A percentile compares a stretch with the other conserved stretches of the same genome.
phyloP scores from a whole-genome alignment of 2,113 vertebrate genomes.

The Macaca mulatta region DNA sequence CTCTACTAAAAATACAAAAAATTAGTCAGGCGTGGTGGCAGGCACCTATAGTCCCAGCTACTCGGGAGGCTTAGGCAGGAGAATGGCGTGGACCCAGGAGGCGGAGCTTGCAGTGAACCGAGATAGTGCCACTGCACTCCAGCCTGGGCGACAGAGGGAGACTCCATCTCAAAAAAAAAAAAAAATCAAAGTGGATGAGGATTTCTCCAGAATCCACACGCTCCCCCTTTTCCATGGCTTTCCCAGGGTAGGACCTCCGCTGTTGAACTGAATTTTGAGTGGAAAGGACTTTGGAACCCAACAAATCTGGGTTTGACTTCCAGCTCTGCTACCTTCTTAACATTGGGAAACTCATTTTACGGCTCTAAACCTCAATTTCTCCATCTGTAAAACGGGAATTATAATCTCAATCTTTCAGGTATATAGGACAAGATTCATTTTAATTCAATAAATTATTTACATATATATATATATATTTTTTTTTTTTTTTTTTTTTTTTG shows the following conservation, averaged over 20 bases:
- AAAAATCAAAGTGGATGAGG: background rate
- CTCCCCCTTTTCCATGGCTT: background rate
- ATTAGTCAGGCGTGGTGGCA: no score
- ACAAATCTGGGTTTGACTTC: slow-evolving; percentile 13
- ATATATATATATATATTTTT: no score
- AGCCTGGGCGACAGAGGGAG: no score
- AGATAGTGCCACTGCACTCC: no score
- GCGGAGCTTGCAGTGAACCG: no score
- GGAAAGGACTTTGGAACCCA: background rate
- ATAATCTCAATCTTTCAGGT: background rate
- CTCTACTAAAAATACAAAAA: no score
- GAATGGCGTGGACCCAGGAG: no score
- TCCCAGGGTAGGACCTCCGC: background rate
- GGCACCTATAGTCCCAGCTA: no score
- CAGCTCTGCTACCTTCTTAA: background rate
- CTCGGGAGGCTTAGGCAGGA: no score
- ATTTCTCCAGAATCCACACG: slow-evolving; percentile 14
- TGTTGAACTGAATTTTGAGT: background rate
- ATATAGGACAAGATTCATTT: slow-evolving; percentile 23
- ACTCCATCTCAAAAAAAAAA: no score
- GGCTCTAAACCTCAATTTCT: slow-evolving; percentile 11
- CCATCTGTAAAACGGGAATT: slow-evolving; percentile 29
- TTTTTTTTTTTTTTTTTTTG: no score
- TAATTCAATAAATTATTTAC: slow-evolving; percentile 36
- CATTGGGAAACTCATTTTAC: background rate